Conservation (phyloP, 2,888 invertebrate species). For the Epistrophe grossulariae region DNA sequence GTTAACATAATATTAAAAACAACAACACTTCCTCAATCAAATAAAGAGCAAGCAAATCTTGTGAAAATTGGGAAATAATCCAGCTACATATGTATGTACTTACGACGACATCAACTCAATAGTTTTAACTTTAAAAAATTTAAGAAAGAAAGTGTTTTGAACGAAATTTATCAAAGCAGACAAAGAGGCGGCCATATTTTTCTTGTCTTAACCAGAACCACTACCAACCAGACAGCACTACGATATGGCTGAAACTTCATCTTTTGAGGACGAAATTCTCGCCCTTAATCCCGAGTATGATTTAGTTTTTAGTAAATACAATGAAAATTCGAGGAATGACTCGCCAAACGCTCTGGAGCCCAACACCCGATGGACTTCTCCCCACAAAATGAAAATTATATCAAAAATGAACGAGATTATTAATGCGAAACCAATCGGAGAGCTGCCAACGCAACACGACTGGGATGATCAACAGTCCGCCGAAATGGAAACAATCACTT, state of each 20-base stretch:
- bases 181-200: not conserved
- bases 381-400: conserved; percentile 78
- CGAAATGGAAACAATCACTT: conserved; percentile 80
- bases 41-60: not conserved
- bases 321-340: conserved; percentile 40
- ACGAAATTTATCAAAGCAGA: not conserved
- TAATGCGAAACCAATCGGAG: conserved; percentile 79
- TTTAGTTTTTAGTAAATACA: conserved; percentile 78
- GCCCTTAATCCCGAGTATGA: conserved; percentile 79
- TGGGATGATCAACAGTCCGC: conserved; percentile 79
- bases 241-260: conserved; percentile 39
- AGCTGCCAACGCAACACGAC: conserved; percentile 79
- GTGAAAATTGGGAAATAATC: not conserved
- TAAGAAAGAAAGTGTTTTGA: not conserved
- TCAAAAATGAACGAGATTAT: conserved; percentile 79
- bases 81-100: too few relatives aligned
- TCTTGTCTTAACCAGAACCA: not conserved
- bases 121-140: not conserved
- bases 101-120: too few relatives aligned
- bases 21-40: not conserved
- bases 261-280: conserved; percentile 81
- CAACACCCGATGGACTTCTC: conserved; percentile 43
- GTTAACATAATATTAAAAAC: not conserved
- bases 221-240: not conserved
- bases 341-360: conserved; percentile 60